These are phyloP conservation scores for Melinaea menophilus DNA, from an alignment of 2,888 invertebrate species.

Conservation along the genomic window DNA sequence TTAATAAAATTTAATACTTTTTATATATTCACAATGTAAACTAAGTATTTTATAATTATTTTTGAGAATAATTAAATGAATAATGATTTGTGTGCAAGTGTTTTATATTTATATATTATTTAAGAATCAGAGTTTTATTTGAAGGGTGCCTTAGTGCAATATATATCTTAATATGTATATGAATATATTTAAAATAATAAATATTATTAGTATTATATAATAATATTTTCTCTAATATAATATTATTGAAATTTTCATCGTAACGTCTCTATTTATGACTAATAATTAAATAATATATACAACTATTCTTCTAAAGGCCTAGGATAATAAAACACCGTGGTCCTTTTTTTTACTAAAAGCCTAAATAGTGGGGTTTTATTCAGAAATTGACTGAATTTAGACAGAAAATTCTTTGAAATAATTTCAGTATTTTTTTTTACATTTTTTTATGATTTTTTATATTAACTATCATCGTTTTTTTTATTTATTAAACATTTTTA, in stretches of 20 bases:
- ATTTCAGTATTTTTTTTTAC: neutral
- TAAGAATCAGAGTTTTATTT: constrained; percentile 24
- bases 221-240: constrained; percentile 33
- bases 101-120: constrained; percentile 35
- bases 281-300: constrained; percentile 26
- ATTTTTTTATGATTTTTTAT: constrained; percentile 6
- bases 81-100: constrained; percentile 34
- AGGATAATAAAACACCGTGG: constrained; percentile 64
- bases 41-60: too few relatives aligned
- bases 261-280: constrained; percentile 34
- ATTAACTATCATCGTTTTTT: neutral
- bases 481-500: neutral
- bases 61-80: too few relatives aligned
- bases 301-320: constrained; percentile 53
- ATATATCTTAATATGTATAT: constrained; percentile 39
- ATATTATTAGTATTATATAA: neutral
- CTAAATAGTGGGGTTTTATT: constrained; percentile 40
- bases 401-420: constrained; percentile 1
- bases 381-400: constrained; percentile 37
- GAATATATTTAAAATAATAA: constrained; percentile 30
- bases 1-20: too few relatives aligned
- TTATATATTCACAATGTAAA: too few relatives aligned
- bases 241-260: constrained; percentile 35
- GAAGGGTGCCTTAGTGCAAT: constrained; percentile 32
- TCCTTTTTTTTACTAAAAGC: constrained; percentile 49